Conservation (phyloP, 2,113 vertebrate species). For the Cinclus mexicanus region DNA sequence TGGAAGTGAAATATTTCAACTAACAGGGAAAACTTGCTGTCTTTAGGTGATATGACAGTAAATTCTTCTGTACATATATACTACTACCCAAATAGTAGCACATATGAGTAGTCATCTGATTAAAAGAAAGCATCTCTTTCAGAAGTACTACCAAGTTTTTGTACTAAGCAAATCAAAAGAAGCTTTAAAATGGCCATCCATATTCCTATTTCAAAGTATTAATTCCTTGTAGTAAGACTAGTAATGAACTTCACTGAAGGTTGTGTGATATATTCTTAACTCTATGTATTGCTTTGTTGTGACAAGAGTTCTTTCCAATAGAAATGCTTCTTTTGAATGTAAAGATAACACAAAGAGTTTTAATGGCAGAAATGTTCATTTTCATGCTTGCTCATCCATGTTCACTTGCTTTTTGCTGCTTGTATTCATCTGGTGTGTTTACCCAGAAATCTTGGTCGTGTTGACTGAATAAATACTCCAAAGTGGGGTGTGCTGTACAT, state of each 20-base stretch:
- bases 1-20: neutral
- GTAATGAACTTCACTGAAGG: neutral
- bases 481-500: neutral
- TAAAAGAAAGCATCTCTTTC: neutral
- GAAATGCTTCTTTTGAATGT: neutral
- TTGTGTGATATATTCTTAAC: neutral
- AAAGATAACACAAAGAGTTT: neutral
- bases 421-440: neutral
- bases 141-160: neutral
- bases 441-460: neutral
- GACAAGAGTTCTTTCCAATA: neutral
- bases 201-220: neutral
- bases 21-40: neutral
- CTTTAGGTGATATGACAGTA: neutral
- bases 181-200: neutral
- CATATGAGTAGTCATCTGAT: neutral
- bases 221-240: neutral
- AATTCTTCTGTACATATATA: neutral
- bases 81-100: neutral
- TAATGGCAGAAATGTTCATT: neutral
- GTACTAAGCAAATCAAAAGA: neutral
- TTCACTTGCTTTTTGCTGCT: neutral
- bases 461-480: neutral
- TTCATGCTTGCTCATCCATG: neutral
- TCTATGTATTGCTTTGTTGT: neutral